Base-by-base conservation (phyloP, 1,140 invertebrate genomes). In the Aphaenogaster rudis region DNA sequence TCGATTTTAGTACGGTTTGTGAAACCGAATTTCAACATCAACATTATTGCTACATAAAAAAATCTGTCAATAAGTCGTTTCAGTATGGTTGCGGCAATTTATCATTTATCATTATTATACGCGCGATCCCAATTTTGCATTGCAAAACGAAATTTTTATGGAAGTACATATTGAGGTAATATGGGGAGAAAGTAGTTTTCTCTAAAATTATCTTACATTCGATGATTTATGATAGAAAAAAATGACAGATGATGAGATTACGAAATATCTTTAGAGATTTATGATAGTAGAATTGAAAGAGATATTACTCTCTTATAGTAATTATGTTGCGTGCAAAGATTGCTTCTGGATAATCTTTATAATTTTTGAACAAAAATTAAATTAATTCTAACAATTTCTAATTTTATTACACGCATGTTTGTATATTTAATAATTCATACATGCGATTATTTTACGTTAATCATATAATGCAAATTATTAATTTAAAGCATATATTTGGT, bases 331-430 rank as follows among this genome's bases (percentile, higher is more conserved):
- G 52, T 15, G 33, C 39, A 54, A 74, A 72, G 48, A 54, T 13
- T 57, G 3, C 3, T 61, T 61, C n/a, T 59, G 28, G 36, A 42
- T 28, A 64, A 28, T 69, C 21, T 17, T 15, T 0, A 9, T 3
- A 33, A 33, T n/a, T 63, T 63, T 17, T 66, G 17, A 66, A 66
- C 3, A n/a, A 39, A 15, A 33, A 66, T 4, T 66, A 8, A 5
- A 67, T 13, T 45, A n/a, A 67, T 67, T 45, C n/a, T 45, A 45
- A 67, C n/a, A 67, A 50, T 11, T 66, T 42, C 63, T 42, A n/a
- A 66, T 71, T 52, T 71, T 50, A 33, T 15, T 36, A 33, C 6
- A 33, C 64, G 8, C 39, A 66, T 3, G 36, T 66, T 42, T 64
- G 6, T 39, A 42, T 15, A 39, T 64, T 17, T 39, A 17, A 64